Percentiles rank a stretch among this genome's conserved stretches.
phyloP scores from a whole-genome alignment of 2,888 invertebrate genomes.

The Watsonalla cultraria region DNA sequence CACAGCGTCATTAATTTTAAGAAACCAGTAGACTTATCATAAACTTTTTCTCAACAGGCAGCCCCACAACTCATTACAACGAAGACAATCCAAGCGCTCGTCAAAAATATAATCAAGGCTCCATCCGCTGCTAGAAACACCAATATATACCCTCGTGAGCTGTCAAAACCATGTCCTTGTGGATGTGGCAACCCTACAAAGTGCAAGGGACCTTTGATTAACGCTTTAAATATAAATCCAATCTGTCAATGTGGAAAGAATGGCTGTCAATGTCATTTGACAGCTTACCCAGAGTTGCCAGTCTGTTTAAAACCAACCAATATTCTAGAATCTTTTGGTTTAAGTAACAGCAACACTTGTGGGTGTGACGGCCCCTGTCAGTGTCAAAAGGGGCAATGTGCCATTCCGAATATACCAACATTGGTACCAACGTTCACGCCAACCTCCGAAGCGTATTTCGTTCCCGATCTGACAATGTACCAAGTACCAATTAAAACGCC shows the following conservation, averaged over 20 bases:
- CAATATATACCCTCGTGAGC: not conserved
- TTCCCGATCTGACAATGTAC: not conserved
- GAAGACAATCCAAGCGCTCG: not conserved
- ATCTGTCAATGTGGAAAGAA: not conserved
- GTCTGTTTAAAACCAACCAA: not conserved
- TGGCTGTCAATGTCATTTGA: not conserved
- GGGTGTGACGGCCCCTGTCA: not conserved
- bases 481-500: not conserved
- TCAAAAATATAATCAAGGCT: not conserved
- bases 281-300: not conserved
- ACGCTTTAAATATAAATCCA: not conserved
- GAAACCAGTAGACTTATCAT: not conserved
- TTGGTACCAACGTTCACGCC: not conserved
- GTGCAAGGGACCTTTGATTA: not conserved
- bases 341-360: not conserved
- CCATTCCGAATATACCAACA: not conserved
- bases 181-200: not conserved
- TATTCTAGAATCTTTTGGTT: not conserved
- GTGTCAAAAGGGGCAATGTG: not conserved
- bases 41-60: not conserved
- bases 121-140: not conserved
- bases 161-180: not conserved
- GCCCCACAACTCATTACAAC: not conserved
- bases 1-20: too few species aligned
- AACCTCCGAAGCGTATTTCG: not conserved